A percentile compares a stretch with the other conserved stretches of the same genome.
Evolutionary conservation across 2,113 vertebrate genomes (phyloP).

Genomic region (Sorex araneus): DNA sequence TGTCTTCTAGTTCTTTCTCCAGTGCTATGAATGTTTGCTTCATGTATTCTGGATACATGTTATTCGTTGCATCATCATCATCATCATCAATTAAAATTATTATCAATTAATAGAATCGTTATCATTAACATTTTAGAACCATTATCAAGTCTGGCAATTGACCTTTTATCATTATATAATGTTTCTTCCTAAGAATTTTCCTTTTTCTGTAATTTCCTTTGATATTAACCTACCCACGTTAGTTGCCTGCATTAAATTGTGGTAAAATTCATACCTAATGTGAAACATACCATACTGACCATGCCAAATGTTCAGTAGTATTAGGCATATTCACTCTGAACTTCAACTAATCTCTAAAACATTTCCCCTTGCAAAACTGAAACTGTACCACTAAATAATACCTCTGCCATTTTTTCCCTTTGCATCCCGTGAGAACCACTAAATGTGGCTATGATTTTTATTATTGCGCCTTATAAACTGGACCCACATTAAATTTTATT

Average conservation of each 20-base stretch:
- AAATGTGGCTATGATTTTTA: not conserved
- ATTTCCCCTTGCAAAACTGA: not conserved
- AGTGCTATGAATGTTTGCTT: not conserved
- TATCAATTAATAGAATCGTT: too few species aligned
- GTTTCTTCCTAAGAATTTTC: not conserved
- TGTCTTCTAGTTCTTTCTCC: conserved; percentile 5
- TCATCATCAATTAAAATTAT: too few species aligned
- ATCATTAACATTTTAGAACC: not conserved
- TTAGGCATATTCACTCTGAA: not conserved
- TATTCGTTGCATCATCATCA: too few species aligned
- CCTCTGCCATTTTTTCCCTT: not conserved
- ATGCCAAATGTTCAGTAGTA: not conserved
- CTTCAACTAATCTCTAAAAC: not conserved
- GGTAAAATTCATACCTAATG: not conserved
- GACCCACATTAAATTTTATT: not conserved
- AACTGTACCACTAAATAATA: conserved; percentile 9
- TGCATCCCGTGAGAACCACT: too few species aligned
- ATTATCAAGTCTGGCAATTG: not conserved
- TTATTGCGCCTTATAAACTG: not conserved
- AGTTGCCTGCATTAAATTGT: not conserved
- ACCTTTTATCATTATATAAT: not conserved
- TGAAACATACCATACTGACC: not conserved
- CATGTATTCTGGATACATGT: not conserved
- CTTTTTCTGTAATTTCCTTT: not conserved
- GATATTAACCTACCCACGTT: not conserved